These are phyloP conservation scores for Andricus curvator DNA, from an alignment of 2,888 invertebrate species.

Conservation along the genomic window DNA sequence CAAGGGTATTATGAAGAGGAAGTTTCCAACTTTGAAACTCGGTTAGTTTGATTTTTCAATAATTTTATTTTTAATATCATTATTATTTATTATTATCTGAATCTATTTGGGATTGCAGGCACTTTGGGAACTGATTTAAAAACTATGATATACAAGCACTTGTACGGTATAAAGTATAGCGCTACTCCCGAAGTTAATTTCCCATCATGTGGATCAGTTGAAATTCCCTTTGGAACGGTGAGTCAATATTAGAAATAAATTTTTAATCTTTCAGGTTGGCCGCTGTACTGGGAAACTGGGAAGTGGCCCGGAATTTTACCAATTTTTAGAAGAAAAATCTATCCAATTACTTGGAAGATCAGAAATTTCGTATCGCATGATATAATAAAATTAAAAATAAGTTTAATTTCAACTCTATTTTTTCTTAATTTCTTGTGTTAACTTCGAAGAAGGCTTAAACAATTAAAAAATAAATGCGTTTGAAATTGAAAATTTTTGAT, in stretches of 20 bases:
- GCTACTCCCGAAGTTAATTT: constrained; percentile 85
- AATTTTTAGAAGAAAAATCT: too few species aligned
- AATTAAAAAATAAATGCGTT: too few species aligned
- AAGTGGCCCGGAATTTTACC: too few species aligned
- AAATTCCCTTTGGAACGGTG: constrained; percentile 86
- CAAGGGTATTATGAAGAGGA: constrained; percentile 87
- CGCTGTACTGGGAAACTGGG: too few species aligned
- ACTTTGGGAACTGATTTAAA: constrained; percentile 85
- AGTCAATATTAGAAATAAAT: constrained; percentile 62
- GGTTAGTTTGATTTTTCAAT: constrained; percentile 58
- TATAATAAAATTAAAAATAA: too few species aligned
- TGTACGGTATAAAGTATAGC: constrained; percentile 85
- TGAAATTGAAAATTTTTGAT: too few species aligned
- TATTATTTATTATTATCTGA: constrained; percentile 4
- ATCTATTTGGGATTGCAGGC: constrained; percentile 76
- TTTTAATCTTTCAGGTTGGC: not conserved
- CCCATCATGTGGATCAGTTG: constrained; percentile 85
- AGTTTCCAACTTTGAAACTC: constrained; percentile 84
- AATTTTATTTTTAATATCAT: not conserved
- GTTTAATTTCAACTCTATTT: too few species aligned
- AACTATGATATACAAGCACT: constrained; percentile 83
- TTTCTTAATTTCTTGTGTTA: too few species aligned
- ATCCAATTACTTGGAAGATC: too few species aligned
- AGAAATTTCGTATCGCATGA: too few species aligned
- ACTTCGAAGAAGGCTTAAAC: too few species aligned